Evolutionary conservation across 2,888 invertebrate species (phyloP).

Genomic region (Pycnomerus fuliginosus): DNA sequence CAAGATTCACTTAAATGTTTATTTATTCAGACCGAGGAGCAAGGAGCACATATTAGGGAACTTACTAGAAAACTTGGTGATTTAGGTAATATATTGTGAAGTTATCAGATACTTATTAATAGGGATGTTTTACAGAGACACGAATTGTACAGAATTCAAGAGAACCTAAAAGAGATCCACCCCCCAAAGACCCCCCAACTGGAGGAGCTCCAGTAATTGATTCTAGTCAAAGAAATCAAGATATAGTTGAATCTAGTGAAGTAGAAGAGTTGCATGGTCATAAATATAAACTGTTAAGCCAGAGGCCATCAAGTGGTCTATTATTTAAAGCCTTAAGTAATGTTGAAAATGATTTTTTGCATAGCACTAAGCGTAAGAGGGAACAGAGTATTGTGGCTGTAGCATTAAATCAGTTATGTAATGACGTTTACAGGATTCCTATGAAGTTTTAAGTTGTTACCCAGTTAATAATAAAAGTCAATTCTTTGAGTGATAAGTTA

Average conservation of each 20-base stretch:
- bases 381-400: slow-evolving; percentile 38
- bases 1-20: slow-evolving; percentile 68
- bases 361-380: slow-evolving; percentile 25
- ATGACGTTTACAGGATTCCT: slow-evolving; percentile 20
- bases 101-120: background rate
- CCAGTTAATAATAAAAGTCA: too few relatives aligned
- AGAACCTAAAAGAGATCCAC: slow-evolving; percentile 1
- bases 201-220: slow-evolving; percentile 1
- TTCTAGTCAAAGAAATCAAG: background rate
- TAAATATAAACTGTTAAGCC: slow-evolving; percentile 3
- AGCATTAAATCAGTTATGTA: slow-evolving; percentile 44
- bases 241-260: background rate
- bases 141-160: slow-evolving; percentile 1
- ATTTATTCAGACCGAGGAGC: slow-evolving; percentile 70
- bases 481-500: too few relatives aligned
- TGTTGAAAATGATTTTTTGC: slow-evolving; percentile 42
- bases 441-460: slow-evolving; percentile 12
- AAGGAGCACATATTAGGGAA: slow-evolving; percentile 78
- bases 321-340: slow-evolving; percentile 40
- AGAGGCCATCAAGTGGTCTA: slow-evolving; percentile 18
- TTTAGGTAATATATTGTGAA: slow-evolving; percentile 52
- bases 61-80: slow-evolving; percentile 64
- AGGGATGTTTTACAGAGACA: slow-evolving; percentile 6
- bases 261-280: slow-evolving; percentile 1
- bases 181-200: slow-evolving; percentile 5